Base-by-base conservation (phyloP, 1,140 invertebrate species). In the Neuroterus valhalla region DNA sequence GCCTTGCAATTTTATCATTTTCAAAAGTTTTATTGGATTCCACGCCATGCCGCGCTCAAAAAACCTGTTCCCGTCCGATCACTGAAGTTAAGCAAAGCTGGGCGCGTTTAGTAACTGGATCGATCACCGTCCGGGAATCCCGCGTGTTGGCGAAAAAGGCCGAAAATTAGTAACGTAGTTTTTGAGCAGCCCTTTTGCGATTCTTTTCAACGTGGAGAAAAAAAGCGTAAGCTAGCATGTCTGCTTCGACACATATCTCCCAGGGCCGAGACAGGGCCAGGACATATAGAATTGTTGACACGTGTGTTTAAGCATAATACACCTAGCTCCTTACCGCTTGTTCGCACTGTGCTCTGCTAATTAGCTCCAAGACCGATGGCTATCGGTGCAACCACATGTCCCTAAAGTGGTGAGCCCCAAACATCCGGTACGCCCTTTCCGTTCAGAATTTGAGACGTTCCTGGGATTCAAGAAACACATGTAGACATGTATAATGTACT, bases 351-450 rank as follows among this genome's bases (percentile, higher is more conserved):
- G 72, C 78, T 68, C 79, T 77, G 76, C 82, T 86, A 87, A 87
- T 87, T 87, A 86, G 80, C 79, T 81, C 83, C 78, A 80, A 84
- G 80, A 81, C 78, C 81, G 83, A 86, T 84, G 78, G 78, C 84
- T 86, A 83, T 83, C 78, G 75, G 77, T 80, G 69, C 77, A 78
- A 78, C 80, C 84, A 82, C 84, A 85, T 85, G 84, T 86, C 79
- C 80, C 77, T 81, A 81, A 84, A 85, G 79, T 78, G 82, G 80
- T 76, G 82, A 82, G 72, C 73, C 73, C 55, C 79, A 85, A 85
- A 84, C 84, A 85, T 87, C 84, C 85, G 86, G 85, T 81, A 78
- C 77, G 75, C 68, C 80, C 71, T 46, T 77, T 78, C 50, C 69
- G 70, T 72, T 71, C 76, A 75, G 73, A 78, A 77, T 77, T 78